A percentile compares a stretch with the other conserved stretches of the same genome.
These are phyloP conservation scores for Fragum sueziense DNA, from an alignment of 2,888 invertebrate species.

Conservation along the genomic window DNA sequence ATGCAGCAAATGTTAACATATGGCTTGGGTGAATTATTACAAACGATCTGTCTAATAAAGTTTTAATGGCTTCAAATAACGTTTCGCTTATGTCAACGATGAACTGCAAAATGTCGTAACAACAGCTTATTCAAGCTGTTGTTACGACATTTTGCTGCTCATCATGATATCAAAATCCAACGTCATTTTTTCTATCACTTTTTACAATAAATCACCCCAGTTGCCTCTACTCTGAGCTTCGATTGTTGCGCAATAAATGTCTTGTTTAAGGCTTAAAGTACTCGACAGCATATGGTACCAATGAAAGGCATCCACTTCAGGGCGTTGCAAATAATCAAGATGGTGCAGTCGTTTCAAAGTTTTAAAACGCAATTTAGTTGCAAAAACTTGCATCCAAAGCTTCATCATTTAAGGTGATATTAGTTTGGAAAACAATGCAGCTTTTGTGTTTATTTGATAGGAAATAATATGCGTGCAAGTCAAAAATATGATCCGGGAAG, in stretches of 20 bases:
- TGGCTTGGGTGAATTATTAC: neutral
- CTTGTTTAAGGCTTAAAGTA: slow-evolving; percentile 4
- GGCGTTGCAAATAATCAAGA: neutral
- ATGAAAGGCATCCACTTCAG: neutral
- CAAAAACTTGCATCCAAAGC: slow-evolving; percentile 16
- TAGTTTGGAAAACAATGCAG: slow-evolving; percentile 23
- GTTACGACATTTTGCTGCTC: too few species aligned
- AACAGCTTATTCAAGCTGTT: too few species aligned
- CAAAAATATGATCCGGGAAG: slow-evolving; percentile 15
- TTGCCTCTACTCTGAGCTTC: slow-evolving; percentile 3
- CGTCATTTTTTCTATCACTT: slow-evolving; percentile 14
- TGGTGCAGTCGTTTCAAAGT: slow-evolving; percentile 5
- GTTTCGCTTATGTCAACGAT: slow-evolving; percentile 16
- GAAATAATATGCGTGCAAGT: slow-evolving; percentile 14
- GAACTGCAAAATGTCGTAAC: too few species aligned
- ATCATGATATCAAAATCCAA: too few species aligned
- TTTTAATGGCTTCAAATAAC: slow-evolving; percentile 12
- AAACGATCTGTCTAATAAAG: slow-evolving; percentile 17
- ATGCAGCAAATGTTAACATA: neutral
- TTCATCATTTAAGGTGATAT: slow-evolving; percentile 15
- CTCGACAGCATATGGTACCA: slow-evolving; percentile 24
- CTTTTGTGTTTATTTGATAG: slow-evolving; percentile 8
- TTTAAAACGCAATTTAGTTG: slow-evolving; percentile 25
- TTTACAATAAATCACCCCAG: slow-evolving; percentile 20
- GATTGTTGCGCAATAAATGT: slow-evolving; percentile 14